Evolutionary conservation across 2,797 vertebrate genomes (phyloP).

Genomic region (Thamnophis elegans): DNA sequence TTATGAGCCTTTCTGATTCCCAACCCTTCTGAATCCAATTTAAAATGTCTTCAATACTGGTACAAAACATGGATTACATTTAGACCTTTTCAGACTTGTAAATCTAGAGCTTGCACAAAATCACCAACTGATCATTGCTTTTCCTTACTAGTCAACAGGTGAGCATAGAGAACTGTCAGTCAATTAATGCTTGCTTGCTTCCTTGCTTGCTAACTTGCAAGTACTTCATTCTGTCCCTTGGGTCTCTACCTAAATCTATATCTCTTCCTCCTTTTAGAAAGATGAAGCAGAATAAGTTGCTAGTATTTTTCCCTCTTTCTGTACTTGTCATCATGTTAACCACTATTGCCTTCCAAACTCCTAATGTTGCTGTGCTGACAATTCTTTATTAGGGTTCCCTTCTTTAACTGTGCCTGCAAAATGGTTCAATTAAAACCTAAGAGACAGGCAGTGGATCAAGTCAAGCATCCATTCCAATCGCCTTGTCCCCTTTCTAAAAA

Average conservation of each 20-base stretch:
- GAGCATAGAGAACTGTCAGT: neutral
- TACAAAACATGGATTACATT: neutral
- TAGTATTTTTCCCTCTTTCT: neutral
- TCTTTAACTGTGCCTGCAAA: neutral
- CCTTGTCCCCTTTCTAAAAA: neutral
- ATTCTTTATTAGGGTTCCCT: neutral
- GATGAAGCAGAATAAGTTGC: neutral
- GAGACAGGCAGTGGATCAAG: neutral
- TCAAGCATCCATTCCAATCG: neutral
- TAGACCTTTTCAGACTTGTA: neutral
- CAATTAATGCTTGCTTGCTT: neutral
- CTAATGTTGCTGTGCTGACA: neutral
- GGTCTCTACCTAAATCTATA: neutral
- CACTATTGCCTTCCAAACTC: neutral
- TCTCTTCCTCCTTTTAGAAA: neutral
- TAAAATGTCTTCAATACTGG: neutral
- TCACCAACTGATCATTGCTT: neutral
- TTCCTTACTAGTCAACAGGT: neutral
- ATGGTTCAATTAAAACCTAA: neutral
- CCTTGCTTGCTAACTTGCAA: too few relatives aligned
- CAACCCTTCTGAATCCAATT: neutral
- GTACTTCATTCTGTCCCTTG: neutral
- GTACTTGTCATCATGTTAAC: neutral
- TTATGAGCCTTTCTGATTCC: neutral
- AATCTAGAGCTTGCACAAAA: neutral